Evolutionary conservation across 2,888 invertebrate genomes (phyloP), one percentile per base, ranked within the genome.

Genomic region (Spilosoma lubricipeda): DNA sequence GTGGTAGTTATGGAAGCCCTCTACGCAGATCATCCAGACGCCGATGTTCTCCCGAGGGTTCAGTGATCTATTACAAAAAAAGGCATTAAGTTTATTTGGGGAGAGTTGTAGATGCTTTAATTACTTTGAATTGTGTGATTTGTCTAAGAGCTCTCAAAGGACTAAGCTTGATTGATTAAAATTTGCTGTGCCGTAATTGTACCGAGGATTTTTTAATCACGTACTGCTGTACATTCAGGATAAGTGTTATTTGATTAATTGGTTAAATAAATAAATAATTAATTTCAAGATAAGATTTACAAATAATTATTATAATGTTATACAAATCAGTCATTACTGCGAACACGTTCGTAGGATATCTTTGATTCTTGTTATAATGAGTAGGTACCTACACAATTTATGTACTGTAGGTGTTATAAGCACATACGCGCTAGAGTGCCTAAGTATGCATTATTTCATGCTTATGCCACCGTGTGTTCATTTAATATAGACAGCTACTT

Each of bases 1-100:
- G 90, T 98, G 98, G 93, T 97, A 98, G 92, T 98, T 98, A 94
- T 98, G 98, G 97, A 97, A 98, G 15, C 98, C 98, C 91, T 98
- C 98, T 30, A 98, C 98, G 83, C 97, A 93, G 39, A 97, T 96
- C 88, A 97, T 90, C 81, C 97, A 91, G 0, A 98, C 98, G 8
- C 96, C 93, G 64, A 96, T 93, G 89, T 98, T 98, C 90, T 98
- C 97, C 0, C 97, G 94, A 1, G 98, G 98, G 88, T 97, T 97
- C 86, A 98, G 96, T 87, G 95, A 95, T 87, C 95, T 96, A 74
- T 66, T 36, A 63, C 8, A 59, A 73, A 69, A 39, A 63, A 45
- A 69, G n/a, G 18, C 39, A 56, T 72, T 36, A 65, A 9, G 42
- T 64, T 48, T 20, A 74, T 80, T 68, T 80, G 11, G 64, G 27